These are phyloP conservation scores for Oxycera nigricornis DNA, from an alignment of 2,888 invertebrate species.

Conservation along the genomic window DNA sequence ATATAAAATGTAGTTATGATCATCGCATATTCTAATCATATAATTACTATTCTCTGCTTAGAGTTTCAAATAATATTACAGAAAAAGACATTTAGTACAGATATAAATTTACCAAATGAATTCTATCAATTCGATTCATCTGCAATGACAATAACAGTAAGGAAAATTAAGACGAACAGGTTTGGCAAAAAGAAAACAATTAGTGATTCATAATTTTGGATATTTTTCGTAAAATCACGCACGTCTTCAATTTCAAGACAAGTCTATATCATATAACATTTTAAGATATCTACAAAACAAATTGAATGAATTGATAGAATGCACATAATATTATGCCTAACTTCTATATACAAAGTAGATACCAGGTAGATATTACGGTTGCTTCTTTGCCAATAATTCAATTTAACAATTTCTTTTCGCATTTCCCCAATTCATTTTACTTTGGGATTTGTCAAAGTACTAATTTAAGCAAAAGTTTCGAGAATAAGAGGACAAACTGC, in stretches of 20 bases:
- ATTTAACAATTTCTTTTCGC: neutral
- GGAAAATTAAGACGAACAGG: neutral
- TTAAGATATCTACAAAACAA: neutral
- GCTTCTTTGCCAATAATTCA: neutral
- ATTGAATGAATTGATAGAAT: constrained; percentile 11
- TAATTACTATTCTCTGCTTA: neutral
- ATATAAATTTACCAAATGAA: neutral
- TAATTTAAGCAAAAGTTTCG: neutral
- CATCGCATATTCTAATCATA: neutral
- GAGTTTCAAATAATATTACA: constrained; percentile 2
- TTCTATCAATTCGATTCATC: neutral
- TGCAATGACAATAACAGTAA: neutral
- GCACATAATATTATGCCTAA: constrained; percentile 14
- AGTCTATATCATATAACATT: neutral
- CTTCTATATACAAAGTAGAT: neutral
- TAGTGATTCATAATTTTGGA: neutral
- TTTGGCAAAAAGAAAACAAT: neutral
- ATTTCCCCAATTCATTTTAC: neutral
- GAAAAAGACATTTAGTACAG: constrained; percentile 1
- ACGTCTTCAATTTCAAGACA: neutral
- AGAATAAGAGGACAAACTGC: neutral
- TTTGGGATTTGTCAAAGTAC: neutral
- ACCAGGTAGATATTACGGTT: neutral
- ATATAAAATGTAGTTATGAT: neutral
- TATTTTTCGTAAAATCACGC: neutral